Percentiles rank a stretch among this genome's conserved stretches.
Conservation (phyloP, 2,797 vertebrate species). For the Pseudochirops cupreus region DNA sequence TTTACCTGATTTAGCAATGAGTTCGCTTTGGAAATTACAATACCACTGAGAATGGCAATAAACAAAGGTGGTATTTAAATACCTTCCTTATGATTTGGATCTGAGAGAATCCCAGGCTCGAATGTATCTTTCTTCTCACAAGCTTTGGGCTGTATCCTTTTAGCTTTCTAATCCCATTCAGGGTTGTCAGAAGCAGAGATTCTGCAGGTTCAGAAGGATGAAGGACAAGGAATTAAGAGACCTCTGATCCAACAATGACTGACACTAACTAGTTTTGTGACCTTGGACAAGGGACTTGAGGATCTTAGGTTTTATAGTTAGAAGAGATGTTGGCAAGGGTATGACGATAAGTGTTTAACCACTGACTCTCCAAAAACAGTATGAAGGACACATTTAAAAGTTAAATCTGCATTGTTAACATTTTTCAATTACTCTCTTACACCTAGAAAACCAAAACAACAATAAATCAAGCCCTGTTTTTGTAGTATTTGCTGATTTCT, state of each 20-base stretch:
- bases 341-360: neutral
- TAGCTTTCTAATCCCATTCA: neutral
- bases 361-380: neutral
- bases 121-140: neutral
- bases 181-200: neutral
- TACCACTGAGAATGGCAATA: neutral
- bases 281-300: neutral
- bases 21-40: neutral
- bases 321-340: neutral
- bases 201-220: neutral
- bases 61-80: neutral
- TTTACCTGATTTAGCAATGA: neutral
- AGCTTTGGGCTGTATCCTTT: neutral
- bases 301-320: neutral
- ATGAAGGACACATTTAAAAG: slow-evolving; percentile 1
- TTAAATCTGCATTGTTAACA: neutral
- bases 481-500: neutral
- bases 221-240: neutral
- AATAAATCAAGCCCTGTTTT: slow-evolving; percentile 20
- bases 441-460: slow-evolving; percentile 16
- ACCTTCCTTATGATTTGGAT: neutral
- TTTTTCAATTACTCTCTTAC: neutral
- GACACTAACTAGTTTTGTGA: neutral
- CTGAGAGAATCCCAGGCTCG: neutral
- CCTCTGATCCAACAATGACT: neutral